These are phyloP conservation scores for Agriotes lineatus DNA, from an alignment of 2,888 invertebrate genomes.

Conservation along the genomic window DNA sequence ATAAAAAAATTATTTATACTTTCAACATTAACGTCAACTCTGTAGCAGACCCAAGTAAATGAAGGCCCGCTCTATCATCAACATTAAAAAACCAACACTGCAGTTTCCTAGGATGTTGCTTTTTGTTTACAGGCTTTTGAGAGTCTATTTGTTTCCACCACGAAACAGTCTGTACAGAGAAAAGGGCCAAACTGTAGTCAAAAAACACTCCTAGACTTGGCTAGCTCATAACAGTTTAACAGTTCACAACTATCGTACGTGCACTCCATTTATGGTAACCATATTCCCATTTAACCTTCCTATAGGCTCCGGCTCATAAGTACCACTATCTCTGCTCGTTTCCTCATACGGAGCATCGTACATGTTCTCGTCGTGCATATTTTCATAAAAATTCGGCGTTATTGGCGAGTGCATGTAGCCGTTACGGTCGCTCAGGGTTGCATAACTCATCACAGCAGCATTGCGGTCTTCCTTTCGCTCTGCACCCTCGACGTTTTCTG, in stretches of 20 bases:
- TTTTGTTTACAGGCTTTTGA: no score
- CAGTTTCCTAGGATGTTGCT: no score
- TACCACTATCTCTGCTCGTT: constrained; percentile 70
- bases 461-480: constrained; percentile 88
- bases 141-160: no score
- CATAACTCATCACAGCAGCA: constrained; percentile 91
- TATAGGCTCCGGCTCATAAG: constrained; percentile 77
- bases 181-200: no score
- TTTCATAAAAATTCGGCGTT: constrained; percentile 71
- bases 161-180: no score
- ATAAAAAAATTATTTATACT: no score
- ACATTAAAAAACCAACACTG: no score
- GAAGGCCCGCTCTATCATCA: no score
- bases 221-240: neutral
- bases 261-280: constrained; percentile 90
- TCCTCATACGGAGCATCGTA: constrained; percentile 84
- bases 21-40: no score
- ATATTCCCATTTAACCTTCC: constrained; percentile 69
- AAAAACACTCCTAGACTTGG: neutral
- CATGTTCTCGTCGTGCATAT: constrained; percentile 76
- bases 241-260: constrained; percentile 74
- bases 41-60: no score
- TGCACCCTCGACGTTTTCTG: constrained; percentile 88
- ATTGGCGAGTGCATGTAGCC: constrained; percentile 58
- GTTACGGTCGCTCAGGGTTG: constrained; percentile 81